Conservation (phyloP, 2,113 vertebrate species). For the Aegotheles bennettii region DNA sequence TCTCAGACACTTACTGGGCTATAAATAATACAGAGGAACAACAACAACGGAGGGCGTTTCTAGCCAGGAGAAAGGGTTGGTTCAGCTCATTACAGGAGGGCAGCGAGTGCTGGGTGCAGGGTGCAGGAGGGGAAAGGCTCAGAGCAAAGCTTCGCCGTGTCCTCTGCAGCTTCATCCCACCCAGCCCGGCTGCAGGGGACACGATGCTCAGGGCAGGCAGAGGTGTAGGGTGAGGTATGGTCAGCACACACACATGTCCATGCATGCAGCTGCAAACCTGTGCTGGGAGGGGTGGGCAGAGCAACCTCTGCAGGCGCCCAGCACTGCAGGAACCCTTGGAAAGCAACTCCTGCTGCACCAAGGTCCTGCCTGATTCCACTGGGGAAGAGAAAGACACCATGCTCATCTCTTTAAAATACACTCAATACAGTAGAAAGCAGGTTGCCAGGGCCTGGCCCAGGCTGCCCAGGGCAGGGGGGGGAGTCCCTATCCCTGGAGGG, state of each 20-base stretch:
- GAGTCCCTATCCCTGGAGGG: too few relatives aligned
- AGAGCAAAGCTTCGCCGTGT: neutral
- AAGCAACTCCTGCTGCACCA: too few relatives aligned
- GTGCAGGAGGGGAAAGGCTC: neutral
- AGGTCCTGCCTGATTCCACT: too few relatives aligned
- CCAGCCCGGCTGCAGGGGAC: too few relatives aligned
- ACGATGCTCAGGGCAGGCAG: fast-evolving
- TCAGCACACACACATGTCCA: fast-evolving
- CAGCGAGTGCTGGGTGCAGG: fast-evolving
- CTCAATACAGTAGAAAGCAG: neutral
- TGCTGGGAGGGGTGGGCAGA: neutral
- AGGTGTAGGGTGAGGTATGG: neutral
- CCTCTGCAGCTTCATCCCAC: too few relatives aligned
- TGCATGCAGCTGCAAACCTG: fast-evolving
- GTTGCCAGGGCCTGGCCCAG: too few relatives aligned
- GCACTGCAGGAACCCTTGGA: neutral
- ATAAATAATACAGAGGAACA: neutral
- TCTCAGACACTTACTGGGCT: slow-evolving; percentile 68
- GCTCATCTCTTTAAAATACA: neutral
- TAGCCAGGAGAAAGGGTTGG: neutral
- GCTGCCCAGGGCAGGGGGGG: too few relatives aligned
- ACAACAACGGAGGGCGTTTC: neutral
- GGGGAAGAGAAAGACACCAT: neutral
- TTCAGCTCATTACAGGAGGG: neutral
- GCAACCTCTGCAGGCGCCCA: too few relatives aligned